Percentiles rank a stretch among this genome's conserved stretches.
phyloP scores from a whole-genome alignment of 1,140 invertebrate species.

The Dinoponera quadriceps region DNA sequence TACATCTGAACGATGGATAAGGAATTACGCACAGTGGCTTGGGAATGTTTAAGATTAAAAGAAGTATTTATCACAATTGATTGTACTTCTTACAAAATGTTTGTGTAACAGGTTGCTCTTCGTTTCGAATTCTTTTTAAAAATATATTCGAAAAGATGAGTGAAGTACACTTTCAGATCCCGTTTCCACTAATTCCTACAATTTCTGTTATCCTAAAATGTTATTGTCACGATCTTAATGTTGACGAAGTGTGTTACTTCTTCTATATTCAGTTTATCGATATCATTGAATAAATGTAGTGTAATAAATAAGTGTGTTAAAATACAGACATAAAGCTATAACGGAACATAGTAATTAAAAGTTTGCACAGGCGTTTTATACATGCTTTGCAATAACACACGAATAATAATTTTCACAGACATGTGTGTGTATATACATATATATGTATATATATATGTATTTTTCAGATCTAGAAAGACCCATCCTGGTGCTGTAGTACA shows the following conservation, averaged over 20 bases:
- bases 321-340: conserved; percentile 30
- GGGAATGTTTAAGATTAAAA: conserved; percentile 18
- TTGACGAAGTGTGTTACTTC: conserved; percentile 40
- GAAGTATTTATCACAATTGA: conserved; percentile 23
- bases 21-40: background rate
- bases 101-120: conserved; percentile 35
- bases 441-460: conserved; percentile 74
- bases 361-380: conserved; percentile 43
- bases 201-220: conserved; percentile 46
- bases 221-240: conserved; percentile 14
- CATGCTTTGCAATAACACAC: conserved; percentile 50
- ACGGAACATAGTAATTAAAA: conserved; percentile 36
- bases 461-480: conserved; percentile 95
- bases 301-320: conserved; percentile 37
- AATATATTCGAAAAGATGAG: conserved; percentile 62
- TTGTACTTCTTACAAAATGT: conserved; percentile 18
- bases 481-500: conserved; percentile 98
- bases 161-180: conserved; percentile 40
- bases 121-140: background rate
- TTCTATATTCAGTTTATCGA: conserved; percentile 23
- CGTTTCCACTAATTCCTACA: conserved; percentile 52
- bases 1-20: background rate
- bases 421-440: conserved; percentile 55
- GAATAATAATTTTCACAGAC: conserved; percentile 49
- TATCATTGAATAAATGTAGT: conserved; percentile 31